Base-by-base conservation (phyloP, 2,113 vertebrate genomes). In the Hippoglossus stenolepis region DNA sequence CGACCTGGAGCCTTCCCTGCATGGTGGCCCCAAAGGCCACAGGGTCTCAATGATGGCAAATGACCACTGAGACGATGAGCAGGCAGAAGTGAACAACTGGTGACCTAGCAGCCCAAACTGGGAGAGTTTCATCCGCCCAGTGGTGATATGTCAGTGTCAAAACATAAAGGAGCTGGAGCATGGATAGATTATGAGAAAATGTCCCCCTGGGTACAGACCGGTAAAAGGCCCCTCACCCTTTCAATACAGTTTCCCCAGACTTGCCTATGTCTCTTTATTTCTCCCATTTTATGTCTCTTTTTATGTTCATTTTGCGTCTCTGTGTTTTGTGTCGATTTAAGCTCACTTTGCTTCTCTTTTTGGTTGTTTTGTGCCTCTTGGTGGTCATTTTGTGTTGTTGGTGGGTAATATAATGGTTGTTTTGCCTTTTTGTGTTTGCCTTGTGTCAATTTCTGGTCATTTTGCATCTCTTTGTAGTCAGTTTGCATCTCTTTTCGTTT, bases 81-180 rank as follows among this genome's bases (percentile, higher is more conserved):
- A 70, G 24, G 49, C 24, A 82, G 72, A 66, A 20, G 57, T 70
- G 70, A 85, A 82, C 70, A 76, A 47, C 65, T 76, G 59, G 61
- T 20, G 3, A 66, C 53, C 5, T 35, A 51, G 60, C 49, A 15
- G 65, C 61, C 54, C 12, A 45, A 61, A 75, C 45, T 5, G 0
- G 68, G 45, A 74, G 71, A 77, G 58, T 58, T 81, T 76, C 85
- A 70, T 88, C 80, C 84, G 65, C 74, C 60, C 51, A 4, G 60
- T 18, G 75, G 73, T 75, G 54, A 75, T 70, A 31, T 45, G 24
- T 87, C 81, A 79, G 54, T 72, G 77, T 84, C 89, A 84, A 70
- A 68, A 40, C 74, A 82, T 70, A 79, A 62, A 69, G 20, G 47
- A 79, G 49, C 18, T 26, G 63, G 35, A 59, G 35, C 31, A 38